Evolutionary conservation across 2,797 vertebrate genomes (phyloP), one percentile per base, ranked within the genome.

Genomic region (Acipenser transmontanus): DNA sequence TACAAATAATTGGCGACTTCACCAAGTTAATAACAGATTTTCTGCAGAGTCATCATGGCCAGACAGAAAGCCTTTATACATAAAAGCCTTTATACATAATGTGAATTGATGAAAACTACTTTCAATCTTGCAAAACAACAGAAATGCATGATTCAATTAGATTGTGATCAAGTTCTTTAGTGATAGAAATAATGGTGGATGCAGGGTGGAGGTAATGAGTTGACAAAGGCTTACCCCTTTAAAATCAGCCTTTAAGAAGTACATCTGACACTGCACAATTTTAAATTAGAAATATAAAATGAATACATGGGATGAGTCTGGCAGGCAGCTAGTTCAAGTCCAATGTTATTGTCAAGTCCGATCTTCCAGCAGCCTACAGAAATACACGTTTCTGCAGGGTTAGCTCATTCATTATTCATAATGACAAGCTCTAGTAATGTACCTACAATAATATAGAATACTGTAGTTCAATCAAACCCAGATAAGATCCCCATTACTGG

Each of bases 221-320:
- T 34, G 34, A 34, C 34, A 34, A 34, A 34, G 34, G 34, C 34
- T 34, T 34, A 34, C 1, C 34, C 34, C 34, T 34, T 34, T 47
- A 67, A 68, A 69, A 63, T 59, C 13, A 60, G 20, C 1, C 63
- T 5, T 34, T 34, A 34, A 34, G 34, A 34, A 4, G 34, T 34
- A 71, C 73, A 34, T 69, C 74, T 77, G 81, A 82, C 79, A 69
- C 80, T 74, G 78, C 82, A 78, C 76, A 73, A 72, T 76, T 76
- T 66, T 50, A 66, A 17, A 0, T 71, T 66, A 80, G 77, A 75
- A 81, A 83, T 78, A 76, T 76, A 70, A 74, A 74, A 78, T 66
- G 70, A 59, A 57, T 63, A 47, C 59, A 61, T 52, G 68, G 68
- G 47, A 51, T 61, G 10, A 20, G 47, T 13, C 54, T 63, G 63